phyloP scores from a whole-genome alignment of 2,113 vertebrate species.

The Poeciliopsis retropinna region DNA sequence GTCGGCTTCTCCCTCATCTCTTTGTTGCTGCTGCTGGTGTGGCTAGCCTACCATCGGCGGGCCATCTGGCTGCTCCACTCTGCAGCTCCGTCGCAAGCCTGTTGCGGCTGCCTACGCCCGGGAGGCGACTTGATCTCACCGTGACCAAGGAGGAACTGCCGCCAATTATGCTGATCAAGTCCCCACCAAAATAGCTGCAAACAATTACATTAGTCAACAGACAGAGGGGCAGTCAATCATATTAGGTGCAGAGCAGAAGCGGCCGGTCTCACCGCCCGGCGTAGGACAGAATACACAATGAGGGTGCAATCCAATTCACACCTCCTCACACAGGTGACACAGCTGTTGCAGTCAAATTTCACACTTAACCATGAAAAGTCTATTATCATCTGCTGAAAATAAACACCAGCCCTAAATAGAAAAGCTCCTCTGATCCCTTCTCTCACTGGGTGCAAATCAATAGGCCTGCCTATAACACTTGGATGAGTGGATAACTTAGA shows the following conservation, averaged over 20 bases:
- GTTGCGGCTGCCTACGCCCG: slow-evolving; percentile 39
- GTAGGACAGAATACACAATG: slow-evolving; percentile 48
- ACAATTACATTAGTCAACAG: slow-evolving; percentile 73
- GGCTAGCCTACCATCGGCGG: slow-evolving; percentile 56
- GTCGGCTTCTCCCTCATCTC: slow-evolving; percentile 52
- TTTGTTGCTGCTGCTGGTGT: slow-evolving; percentile 58
- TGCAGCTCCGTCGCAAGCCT: slow-evolving; percentile 18
- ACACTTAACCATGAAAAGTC: slow-evolving; percentile 58
- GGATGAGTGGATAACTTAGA: slow-evolving; percentile 25
- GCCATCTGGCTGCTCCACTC: slow-evolving; percentile 32
- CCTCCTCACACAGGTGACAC: slow-evolving; percentile 62
- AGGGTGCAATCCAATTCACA: slow-evolving; percentile 71
- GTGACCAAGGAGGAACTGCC: slow-evolving; percentile 55
- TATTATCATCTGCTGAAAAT: slow-evolving; percentile 60
- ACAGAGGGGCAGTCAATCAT: slow-evolving; percentile 70
- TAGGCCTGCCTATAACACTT: slow-evolving; percentile 25
- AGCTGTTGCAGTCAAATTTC: slow-evolving; percentile 69
- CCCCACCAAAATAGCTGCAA: slow-evolving; percentile 62
- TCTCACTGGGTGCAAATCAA: slow-evolving; percentile 51
- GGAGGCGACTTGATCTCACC: slow-evolving; percentile 59
- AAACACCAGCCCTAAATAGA: slow-evolving; percentile 46
- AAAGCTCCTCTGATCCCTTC: slow-evolving; percentile 38
- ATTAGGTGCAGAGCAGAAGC: slow-evolving; percentile 56
- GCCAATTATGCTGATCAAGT: slow-evolving; percentile 61
- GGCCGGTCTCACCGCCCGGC: slow-evolving; percentile 35